Conservation (phyloP, 2,888 invertebrate genomes). For the Hypomecis atomaria region DNA sequence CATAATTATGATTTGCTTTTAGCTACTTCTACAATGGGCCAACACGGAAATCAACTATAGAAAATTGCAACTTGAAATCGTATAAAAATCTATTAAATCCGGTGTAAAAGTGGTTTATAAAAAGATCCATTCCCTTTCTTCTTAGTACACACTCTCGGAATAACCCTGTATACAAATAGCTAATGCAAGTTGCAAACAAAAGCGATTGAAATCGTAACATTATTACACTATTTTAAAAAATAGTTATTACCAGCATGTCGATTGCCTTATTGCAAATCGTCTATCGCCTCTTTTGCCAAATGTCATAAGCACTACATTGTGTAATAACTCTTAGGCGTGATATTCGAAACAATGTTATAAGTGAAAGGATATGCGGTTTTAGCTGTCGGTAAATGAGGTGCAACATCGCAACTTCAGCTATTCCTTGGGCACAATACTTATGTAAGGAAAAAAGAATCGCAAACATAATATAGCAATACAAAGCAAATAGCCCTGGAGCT, state of each 20-base stretch:
- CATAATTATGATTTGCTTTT: no score
- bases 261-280: conserved; percentile 5
- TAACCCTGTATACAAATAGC: no score
- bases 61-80: no score
- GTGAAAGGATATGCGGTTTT: conserved; percentile 30
- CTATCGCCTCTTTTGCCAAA: conserved; percentile 8
- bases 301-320: conserved; percentile 25
- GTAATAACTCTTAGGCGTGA: conserved; percentile 25
- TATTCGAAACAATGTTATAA: conserved; percentile 22
- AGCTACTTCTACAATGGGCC: no score
- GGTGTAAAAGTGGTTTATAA: no score
- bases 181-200: background rate
- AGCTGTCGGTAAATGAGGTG: conserved; percentile 3
- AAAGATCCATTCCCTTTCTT: no score
- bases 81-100: no score
- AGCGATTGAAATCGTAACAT: background rate
- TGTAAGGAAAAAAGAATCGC: background rate
- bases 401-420: background rate
- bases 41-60: no score
- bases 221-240: background rate
- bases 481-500: no score
- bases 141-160: no score
- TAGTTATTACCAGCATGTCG: background rate
- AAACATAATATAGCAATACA: no score
- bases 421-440: conserved; percentile 6